Conservation (phyloP, 2,888 invertebrate genomes). For the Leucoma salicis region DNA sequence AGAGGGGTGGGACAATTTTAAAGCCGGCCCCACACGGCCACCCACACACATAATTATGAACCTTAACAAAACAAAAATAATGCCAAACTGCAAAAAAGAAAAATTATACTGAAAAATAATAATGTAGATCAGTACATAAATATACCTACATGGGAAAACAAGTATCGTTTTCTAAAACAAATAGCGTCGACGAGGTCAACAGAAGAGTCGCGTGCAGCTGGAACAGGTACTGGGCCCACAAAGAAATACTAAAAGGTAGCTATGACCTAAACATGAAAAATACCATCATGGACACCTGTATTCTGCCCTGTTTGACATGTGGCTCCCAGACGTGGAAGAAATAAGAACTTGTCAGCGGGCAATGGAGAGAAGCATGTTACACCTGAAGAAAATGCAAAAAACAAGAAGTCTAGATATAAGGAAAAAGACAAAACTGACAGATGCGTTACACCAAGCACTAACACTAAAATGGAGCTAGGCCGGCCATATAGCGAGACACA, state of each 20-base stretch:
- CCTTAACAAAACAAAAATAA: background rate
- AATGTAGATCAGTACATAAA: background rate
- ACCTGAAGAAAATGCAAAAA: background rate
- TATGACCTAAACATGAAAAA: no score
- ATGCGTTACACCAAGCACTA: conserved; percentile 1
- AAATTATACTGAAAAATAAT: no score
- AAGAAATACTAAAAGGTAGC: background rate
- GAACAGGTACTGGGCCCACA: background rate
- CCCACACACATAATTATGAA: no score
- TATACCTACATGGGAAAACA: background rate
- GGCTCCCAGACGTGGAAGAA: no score
- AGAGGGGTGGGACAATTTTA: no score
- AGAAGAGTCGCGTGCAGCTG: background rate
- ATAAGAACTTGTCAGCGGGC: no score
- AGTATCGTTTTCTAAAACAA: background rate
- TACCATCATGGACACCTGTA: no score
- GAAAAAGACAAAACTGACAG: no score
- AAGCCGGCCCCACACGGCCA: no score
- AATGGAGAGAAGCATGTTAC: no score
- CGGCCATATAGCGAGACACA: no score
- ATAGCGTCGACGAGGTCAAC: background rate
- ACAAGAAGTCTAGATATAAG: background rate
- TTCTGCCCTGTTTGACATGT: no score
- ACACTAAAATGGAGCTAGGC: background rate
- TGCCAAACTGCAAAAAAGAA: background rate